Evolutionary conservation across 2,797 vertebrate genomes (phyloP), one percentile per base, ranked within the genome.

Genomic region (Huso huso): DNA sequence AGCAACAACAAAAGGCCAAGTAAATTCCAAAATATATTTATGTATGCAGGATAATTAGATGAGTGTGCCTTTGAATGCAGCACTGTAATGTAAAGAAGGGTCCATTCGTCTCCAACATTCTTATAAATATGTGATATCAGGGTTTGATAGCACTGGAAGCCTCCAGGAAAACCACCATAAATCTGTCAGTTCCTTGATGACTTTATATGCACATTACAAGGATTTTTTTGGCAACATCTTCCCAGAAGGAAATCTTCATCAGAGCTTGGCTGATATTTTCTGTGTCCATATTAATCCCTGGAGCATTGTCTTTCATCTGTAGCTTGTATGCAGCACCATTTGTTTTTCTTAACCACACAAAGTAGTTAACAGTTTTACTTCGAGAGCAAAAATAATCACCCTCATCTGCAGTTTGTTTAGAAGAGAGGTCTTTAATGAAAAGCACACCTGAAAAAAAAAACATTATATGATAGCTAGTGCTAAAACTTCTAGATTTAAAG

Each of bases 181-280:
- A 87, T 87, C 87, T 90, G 87, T 88, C 83, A 80, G 83, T 81
- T 87, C 81, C 88, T 89, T 84, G 79, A 7, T 73, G 82, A 89
- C 82, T 84, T 86, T 88, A 79, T 82, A 77, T 83, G 81, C 85
- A 86, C 74, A 76, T 76, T 79, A 70, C 82, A 79, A 75, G 78
- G 84, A 78, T 77, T 83, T 86, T 37, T 83, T 86, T 88, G 84
- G 79, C 85, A 81, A 72, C 77, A 77, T 84, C 87, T 79, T 71
- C 66, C 52, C 70, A 71, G 70, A 83, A 77, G 77, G 77, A 81
- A 86, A 85, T 88, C 82, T 77, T 86, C 88, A 84, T 84, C 83
- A 82, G 83, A 78, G 84, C 85, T 86, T 83, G 84, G 83, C 77
- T 86, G 75, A 81, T 82, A 64, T 75, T 71, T 66, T 69, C 55